Conservation (phyloP, 2,888 invertebrate species). For the Pegoplata infirma region DNA sequence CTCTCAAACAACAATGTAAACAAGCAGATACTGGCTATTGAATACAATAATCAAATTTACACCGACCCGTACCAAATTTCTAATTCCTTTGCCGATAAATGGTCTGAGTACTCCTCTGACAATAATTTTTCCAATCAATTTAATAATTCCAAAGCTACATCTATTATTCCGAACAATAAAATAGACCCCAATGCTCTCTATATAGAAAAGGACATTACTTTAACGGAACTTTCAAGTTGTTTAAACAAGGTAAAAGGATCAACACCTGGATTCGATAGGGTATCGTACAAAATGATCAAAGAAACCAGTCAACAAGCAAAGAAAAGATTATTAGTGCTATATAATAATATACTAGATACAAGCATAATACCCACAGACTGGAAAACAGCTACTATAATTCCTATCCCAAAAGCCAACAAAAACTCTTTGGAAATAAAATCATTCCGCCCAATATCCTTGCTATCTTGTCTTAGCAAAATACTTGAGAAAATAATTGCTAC, state of each 20-base stretch:
- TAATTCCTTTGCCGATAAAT: too few species aligned
- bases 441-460: constrained; percentile 19
- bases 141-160: too few species aligned
- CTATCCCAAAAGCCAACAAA: constrained; percentile 20
- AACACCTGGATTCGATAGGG: constrained; percentile 1
- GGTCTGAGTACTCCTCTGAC: too few species aligned
- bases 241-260: background rate
- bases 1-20: background rate
- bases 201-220: background rate
- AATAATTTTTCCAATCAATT: background rate
- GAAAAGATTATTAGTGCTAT: background rate
- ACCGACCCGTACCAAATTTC: background rate
- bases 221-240: too few species aligned
- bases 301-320: background rate
- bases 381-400: constrained; percentile 5
- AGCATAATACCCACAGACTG: background rate
- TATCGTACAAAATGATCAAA: constrained; percentile 12
- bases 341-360: constrained; percentile 8
- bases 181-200: background rate
- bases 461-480: constrained; percentile 14
- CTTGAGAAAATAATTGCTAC: constrained; percentile 17
- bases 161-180: too few species aligned
- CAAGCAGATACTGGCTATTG: background rate
- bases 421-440: background rate
- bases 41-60: background rate